A percentile compares a stretch with the other conserved stretches of the same genome.
Conservation (phyloP, 2,797 vertebrate genomes). For the Enteromius thamalakanensis region DNA sequence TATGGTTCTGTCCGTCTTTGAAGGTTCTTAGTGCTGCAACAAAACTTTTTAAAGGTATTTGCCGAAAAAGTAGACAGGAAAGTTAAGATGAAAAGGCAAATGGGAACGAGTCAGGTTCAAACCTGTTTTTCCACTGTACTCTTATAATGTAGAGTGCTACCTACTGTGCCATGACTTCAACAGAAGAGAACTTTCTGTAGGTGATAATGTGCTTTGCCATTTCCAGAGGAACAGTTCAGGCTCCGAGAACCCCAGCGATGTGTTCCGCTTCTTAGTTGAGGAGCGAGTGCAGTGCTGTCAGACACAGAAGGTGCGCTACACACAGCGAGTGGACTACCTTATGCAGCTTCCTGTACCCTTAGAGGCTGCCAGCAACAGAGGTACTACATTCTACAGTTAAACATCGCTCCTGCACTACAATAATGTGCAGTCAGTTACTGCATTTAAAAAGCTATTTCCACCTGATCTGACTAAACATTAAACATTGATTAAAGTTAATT, state of each 20-base stretch:
- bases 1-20: background rate
- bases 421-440: background rate
- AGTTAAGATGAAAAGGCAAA: background rate
- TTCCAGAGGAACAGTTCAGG: constrained; percentile 90
- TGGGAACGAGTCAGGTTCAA: background rate
- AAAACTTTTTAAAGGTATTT: background rate
- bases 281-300: constrained; percentile 96
- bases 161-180: background rate
- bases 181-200: background rate
- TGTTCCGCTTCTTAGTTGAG: constrained; percentile 95
- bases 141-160: background rate
- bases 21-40: background rate
- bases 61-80: background rate
- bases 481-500: background rate
- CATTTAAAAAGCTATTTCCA: background rate
- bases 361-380: constrained; percentile 94
- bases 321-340: constrained; percentile 91
- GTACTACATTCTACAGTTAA: constrained; percentile 66
- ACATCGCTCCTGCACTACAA: background rate
- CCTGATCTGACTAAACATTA: background rate
- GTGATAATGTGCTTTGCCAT: constrained; percentile 24
- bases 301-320: constrained; percentile 91
- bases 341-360: constrained; percentile 93
- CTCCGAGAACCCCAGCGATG: constrained; percentile 92
- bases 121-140: background rate